Evolutionary conservation across 1,140 invertebrate genomes (phyloP).

Genomic region (Heliconius hewitsoni): DNA sequence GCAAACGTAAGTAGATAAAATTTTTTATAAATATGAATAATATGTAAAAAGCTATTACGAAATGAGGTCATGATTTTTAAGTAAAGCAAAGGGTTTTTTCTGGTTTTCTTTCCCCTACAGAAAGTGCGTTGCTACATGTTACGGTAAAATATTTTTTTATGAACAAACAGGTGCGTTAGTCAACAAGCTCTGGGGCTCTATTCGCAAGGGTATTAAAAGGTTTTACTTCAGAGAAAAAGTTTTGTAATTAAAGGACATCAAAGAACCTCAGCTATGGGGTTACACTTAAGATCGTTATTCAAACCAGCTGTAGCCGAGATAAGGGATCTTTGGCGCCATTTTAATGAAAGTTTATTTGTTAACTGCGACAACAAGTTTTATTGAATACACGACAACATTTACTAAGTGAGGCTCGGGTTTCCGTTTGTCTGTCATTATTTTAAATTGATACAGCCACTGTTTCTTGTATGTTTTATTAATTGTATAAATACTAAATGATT

Average conservation of each 20-base stretch:
- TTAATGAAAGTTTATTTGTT: slow-evolving; percentile 70
- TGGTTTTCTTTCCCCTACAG: too few relatives aligned
- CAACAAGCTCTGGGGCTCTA: slow-evolving; percentile 38
- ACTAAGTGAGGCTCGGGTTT: slow-evolving; percentile 19
- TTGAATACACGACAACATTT: slow-evolving; percentile 36
- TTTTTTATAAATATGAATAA: too few relatives aligned
- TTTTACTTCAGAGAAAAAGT: slow-evolving; percentile 71
- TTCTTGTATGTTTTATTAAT: not conserved
- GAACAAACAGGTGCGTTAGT: slow-evolving; percentile 42
- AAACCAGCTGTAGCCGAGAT: slow-evolving; percentile 71
- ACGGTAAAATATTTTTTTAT: slow-evolving; percentile 37
- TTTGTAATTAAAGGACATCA: slow-evolving; percentile 80
- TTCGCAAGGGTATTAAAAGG: slow-evolving; percentile 59
- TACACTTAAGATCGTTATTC: slow-evolving; percentile 76
- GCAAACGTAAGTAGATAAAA: too few relatives aligned
- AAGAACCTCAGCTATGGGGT: slow-evolving; percentile 73
- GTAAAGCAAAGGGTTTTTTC: not conserved
- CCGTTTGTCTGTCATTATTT: not conserved
- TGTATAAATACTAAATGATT: not conserved
- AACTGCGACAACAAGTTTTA: slow-evolving; percentile 64
- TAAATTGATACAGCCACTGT: slow-evolving; percentile 7
- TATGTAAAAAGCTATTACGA: not conserved
- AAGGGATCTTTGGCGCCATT: slow-evolving; percentile 73
- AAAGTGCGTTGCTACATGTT: slow-evolving; percentile 14
- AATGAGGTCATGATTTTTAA: not conserved